Evolutionary conservation across 2,797 vertebrate species (phyloP), one percentile per base, ranked within the genome.

Genomic region (Chrosomus eos): DNA sequence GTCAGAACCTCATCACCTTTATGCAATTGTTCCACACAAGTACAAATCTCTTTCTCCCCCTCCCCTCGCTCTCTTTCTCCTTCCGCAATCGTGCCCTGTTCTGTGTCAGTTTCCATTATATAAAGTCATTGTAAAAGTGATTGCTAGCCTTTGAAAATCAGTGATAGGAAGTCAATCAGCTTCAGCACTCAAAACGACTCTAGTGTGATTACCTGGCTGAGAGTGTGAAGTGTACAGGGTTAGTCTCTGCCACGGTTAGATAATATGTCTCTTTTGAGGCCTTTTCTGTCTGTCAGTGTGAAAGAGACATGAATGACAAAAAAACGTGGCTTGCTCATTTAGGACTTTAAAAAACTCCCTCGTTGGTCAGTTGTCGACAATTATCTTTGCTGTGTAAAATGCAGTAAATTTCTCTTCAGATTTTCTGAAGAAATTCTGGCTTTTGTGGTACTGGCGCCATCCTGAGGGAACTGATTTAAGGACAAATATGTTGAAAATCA

Each of bases 1-100:
- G 78, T 84, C 97, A 98, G 97, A 97, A 96, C 96, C 97, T 98
- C 97, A 98, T 99, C 97, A 98, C 98, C 98, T 98, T 99, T 98
- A 98, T 97, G 96, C 97, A 97, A 97, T 96, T 96, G 97, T 96
- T 97, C 96, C 96, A 97, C 97, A 97, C 96, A 96, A 88, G 92
- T 91, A 89, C 91, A 93, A 93, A 92, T 64, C 88, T 88, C 79
- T 82, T 80, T 79, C 73, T 81, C 78, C 66, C 67, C 87, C 88
- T 93, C 94, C 94, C 95, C 95, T 90, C 76, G 5, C 86, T 85
- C 36, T 89, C 84, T 84, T 84, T 88, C 87, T 89, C 90, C 90
- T 89, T 78, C 28, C 81, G 91, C 89, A 91, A 90, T 91, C 87
- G 45, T 80, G 81, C 89, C 81, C 90, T 84, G 85, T 90, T 73